Evolutionary conservation across 2,888 invertebrate genomes (phyloP).

Genomic region (Branchipolynoe longqiensis): DNA sequence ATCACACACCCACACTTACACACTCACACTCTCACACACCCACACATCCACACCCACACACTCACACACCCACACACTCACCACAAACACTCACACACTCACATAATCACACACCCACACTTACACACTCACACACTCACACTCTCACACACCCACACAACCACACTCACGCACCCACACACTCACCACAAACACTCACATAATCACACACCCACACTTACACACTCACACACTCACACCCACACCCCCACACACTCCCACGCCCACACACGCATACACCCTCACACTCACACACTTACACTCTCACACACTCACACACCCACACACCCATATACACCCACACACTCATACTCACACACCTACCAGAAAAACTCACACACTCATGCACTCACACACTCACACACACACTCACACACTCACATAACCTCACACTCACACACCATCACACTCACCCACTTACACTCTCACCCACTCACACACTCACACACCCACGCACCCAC

Average conservation of each 20-base stretch:
- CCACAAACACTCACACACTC: too few relatives aligned
- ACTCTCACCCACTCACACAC: not conserved
- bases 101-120: not conserved
- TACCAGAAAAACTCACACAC: constrained; percentile 4
- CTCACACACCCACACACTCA: too few relatives aligned
- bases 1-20: too few relatives aligned
- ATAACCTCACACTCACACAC: not conserved
- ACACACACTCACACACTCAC: not conserved
- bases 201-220: not conserved
- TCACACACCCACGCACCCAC: constrained; percentile 27
- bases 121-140: not conserved
- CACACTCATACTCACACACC: not conserved
- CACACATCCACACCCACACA: too few relatives aligned
- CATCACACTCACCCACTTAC: not conserved
- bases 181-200: not conserved
- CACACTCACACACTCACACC: constrained; percentile 6
- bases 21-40: too few relatives aligned
- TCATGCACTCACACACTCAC: not conserved
- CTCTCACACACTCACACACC: not conserved
- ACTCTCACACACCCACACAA: not conserved
- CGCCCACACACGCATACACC: constrained; percentile 32
- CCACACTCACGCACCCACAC: not conserved
- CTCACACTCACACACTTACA: not conserved
- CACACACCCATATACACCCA: not conserved
- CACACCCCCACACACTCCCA: constrained; percentile 20